These are phyloP conservation scores for Eudasyphora cyanicolor DNA, from an alignment of 2,888 invertebrate genomes.

Conservation along the genomic window DNA sequence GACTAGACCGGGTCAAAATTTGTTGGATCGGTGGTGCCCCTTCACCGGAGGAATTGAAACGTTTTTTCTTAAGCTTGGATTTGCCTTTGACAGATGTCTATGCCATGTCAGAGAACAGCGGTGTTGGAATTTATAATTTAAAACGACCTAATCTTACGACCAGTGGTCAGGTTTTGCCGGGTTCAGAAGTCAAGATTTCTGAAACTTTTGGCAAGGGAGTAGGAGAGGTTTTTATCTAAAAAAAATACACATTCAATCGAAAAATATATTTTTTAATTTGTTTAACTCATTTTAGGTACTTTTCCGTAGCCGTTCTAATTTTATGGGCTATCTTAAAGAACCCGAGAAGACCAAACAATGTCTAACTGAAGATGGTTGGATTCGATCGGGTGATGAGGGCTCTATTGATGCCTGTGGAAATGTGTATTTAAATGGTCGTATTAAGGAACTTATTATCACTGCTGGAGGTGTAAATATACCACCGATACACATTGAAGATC, in stretches of 20 bases:
- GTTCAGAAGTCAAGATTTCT: conserved; percentile 85
- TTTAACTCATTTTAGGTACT: conserved; percentile 80
- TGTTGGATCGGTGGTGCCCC: conserved; percentile 92
- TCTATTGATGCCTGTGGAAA: conserved; percentile 86
- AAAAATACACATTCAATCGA: background rate
- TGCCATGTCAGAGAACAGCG: conserved; percentile 93
- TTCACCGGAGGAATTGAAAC: conserved; percentile 88
- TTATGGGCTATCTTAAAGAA: conserved; percentile 92
- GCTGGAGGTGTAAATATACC: conserved; percentile 97
- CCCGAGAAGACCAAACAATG: conserved; percentile 87
- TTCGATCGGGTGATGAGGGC: conserved; percentile 94
- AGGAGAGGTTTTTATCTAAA: conserved; percentile 86
- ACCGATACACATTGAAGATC: conserved; percentile 91
- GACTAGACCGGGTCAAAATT: conserved; percentile 86
- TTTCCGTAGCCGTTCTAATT: conserved; percentile 88
- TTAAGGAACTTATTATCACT: conserved; percentile 92
- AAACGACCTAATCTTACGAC: conserved; percentile 82
- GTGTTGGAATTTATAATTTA: conserved; percentile 83
- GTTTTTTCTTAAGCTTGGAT: conserved; percentile 91
- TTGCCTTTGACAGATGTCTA: conserved; percentile 90
- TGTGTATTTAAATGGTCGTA: conserved; percentile 87
- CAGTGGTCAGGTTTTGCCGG: conserved; percentile 86
- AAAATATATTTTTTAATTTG: background rate
- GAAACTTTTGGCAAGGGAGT: conserved; percentile 87
- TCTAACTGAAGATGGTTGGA: conserved; percentile 89